Evolutionary conservation across 2,113 vertebrate genomes (phyloP).

Genomic region (Spilogale gracilis): DNA sequence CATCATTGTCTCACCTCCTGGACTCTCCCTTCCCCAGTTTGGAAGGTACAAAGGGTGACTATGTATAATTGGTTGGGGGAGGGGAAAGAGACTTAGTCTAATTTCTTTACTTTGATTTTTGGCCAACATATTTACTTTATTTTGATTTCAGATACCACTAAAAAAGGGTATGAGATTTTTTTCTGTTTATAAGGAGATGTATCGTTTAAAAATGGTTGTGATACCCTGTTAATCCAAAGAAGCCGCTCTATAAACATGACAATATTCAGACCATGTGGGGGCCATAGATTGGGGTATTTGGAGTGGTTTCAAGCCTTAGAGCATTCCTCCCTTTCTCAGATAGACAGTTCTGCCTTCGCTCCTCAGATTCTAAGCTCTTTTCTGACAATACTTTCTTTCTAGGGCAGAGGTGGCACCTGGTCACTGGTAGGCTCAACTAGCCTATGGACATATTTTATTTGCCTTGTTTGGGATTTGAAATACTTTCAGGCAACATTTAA

Average conservation of each 20-base stretch:
- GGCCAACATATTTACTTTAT: not conserved
- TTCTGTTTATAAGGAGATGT: constrained; percentile 21
- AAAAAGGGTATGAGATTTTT: not conserved
- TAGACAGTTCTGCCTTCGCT: not conserved
- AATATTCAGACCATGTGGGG: not conserved
- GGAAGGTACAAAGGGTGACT: not conserved
- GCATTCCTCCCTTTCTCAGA: not conserved
- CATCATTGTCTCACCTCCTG: not conserved
- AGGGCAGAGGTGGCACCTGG: not conserved
- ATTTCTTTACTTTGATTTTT: constrained; percentile 22
- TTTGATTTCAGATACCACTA: constrained; percentile 35
- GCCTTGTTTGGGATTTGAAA: constrained; percentile 13
- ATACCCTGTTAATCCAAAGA: not conserved
- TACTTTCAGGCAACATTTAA: constrained; percentile 19
- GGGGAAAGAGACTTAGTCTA: not conserved
- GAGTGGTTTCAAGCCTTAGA: not conserved
- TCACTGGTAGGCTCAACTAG: not conserved
- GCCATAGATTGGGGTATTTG: not conserved
- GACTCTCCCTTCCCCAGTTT: not conserved
- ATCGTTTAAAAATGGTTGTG: not conserved
- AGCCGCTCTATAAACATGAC: not conserved
- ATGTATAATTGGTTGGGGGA: not conserved
- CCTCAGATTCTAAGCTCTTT: not conserved
- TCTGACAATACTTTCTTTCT: not conserved
- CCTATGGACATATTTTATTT: not conserved